Base-by-base conservation (phyloP, 2,888 invertebrate species). In the Eilema depressum region DNA sequence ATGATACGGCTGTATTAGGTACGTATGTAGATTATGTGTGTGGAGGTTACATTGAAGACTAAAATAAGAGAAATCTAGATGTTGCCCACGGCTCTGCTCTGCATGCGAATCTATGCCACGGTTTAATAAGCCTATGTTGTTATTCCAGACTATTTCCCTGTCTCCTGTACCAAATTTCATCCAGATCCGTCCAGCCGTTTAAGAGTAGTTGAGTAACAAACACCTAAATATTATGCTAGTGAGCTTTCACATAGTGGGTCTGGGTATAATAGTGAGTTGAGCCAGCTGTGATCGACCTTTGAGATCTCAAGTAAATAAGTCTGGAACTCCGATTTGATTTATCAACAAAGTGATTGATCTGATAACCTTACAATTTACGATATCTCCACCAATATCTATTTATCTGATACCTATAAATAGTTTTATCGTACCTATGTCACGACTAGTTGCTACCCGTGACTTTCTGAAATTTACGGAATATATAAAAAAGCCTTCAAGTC, bases 381-480 rank as follows among this genome's bases (percentile, higher is more conserved):
- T 78, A 75, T 67, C 68, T 64, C 57, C 41, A 59, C 66, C 69
- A 68, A 70, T 80, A 79, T 80, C 73, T 80, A 79, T 73, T 79
- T 73, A 74, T 65, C 41, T 64, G 60, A 41, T 25, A 72, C 56
- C 67, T 63, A 75, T 74, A 69, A 69, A 75, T 71, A 75, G 63
- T 64, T 69, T 72, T 74, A 62, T 66, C 62, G 26, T 62, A n/a
- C n/a, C n/a, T n/a, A 25, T 68, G 47, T 33, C 53, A 33, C 62
- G 14, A 66, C 37, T n/a, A 37, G 26, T n/a, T 60, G 20, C 5
- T n/a, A 28, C n/a, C 20, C 53, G 20, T 11, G 17, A 47, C 26
- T 23, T 53, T 53, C 12, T 12, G 14, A 25, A 14, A 11, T 12
- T 14, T 25, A 12, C 56, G 12, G 14, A 14, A 59, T 14, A 59